Percentiles rank a stretch among this genome's conserved stretches.
These are phyloP conservation scores for Orussus abietinus DNA, from an alignment of 1,140 invertebrate species.

Conservation along the genomic window DNA sequence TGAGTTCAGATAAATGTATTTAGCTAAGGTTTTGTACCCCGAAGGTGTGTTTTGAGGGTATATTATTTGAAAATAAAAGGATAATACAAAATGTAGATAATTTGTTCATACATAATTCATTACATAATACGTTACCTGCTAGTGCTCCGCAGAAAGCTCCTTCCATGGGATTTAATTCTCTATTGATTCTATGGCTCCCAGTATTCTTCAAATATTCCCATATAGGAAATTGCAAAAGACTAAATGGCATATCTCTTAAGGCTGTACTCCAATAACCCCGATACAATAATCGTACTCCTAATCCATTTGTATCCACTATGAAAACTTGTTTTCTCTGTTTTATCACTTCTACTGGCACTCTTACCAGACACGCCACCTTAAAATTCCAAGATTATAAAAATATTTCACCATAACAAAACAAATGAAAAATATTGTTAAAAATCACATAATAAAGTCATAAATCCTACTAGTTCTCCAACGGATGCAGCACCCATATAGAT, in stretches of 20 bases:
- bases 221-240: slow-evolving; percentile 87
- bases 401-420: too few species aligned
- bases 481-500: slow-evolving; percentile 76
- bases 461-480: slow-evolving; percentile 76
- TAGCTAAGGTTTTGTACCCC: too few species aligned
- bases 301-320: slow-evolving; percentile 31
- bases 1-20: too few species aligned
- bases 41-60: too few species aligned
- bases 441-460: slow-evolving; percentile 30
- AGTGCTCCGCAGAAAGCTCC: slow-evolving; percentile 59
- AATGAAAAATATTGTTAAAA: neutral
- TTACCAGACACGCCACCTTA: slow-evolving; percentile 76
- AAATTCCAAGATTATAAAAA: slow-evolving; percentile 12
- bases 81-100: too few species aligned
- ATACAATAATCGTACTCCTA: slow-evolving; percentile 58
- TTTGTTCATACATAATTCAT: too few species aligned
- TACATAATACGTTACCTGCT: slow-evolving; percentile 42
- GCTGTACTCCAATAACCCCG: slow-evolving; percentile 84
- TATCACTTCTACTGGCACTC: slow-evolving; percentile 88
- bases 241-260: slow-evolving; percentile 87
- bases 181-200: slow-evolving; percentile 44
- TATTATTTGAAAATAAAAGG: neutral
- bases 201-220: slow-evolving; percentile 81
- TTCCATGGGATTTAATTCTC: slow-evolving; percentile 49
- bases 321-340: slow-evolving; percentile 85